Percentiles rank a stretch among this genome's conserved stretches.
These are phyloP conservation scores for Perdix hodgsoniae DNA, from an alignment of 2,797 vertebrate genomes.

Conservation along the genomic window DNA sequence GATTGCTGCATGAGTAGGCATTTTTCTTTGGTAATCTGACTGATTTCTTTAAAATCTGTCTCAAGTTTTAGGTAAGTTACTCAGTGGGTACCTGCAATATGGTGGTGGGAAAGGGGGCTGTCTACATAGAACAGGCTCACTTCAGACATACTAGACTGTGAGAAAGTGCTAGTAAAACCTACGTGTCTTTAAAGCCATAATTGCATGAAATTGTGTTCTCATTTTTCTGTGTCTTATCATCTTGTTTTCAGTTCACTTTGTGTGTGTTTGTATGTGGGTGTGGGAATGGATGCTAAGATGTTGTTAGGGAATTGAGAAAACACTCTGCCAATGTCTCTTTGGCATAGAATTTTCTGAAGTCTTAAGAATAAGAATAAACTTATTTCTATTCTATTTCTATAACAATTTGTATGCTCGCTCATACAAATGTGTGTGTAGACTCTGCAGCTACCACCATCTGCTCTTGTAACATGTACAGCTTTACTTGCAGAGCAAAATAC, in stretches of 20 bases:
- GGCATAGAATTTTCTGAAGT: background rate
- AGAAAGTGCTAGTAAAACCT: background rate
- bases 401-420: too few species aligned
- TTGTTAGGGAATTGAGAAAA: background rate
- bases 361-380: background rate
- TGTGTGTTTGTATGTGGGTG: background rate
- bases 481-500: background rate
- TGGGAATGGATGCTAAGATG: background rate
- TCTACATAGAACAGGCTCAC: background rate
- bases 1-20: background rate
- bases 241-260: background rate
- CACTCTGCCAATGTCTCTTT: background rate
- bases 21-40: background rate
- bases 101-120: background rate
- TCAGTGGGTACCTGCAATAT: background rate
- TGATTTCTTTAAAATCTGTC: background rate
- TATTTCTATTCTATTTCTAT: too few species aligned
- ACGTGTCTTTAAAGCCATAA: background rate
- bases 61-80: conserved; percentile 20
- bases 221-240: background rate
- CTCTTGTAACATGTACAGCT: background rate
- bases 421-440: background rate
- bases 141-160: background rate
- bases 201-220: background rate
- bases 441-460: background rate